These are phyloP conservation scores for Cydia fagiglandana DNA, from an alignment of 1,140 invertebrate genomes.

Conservation along the genomic window DNA sequence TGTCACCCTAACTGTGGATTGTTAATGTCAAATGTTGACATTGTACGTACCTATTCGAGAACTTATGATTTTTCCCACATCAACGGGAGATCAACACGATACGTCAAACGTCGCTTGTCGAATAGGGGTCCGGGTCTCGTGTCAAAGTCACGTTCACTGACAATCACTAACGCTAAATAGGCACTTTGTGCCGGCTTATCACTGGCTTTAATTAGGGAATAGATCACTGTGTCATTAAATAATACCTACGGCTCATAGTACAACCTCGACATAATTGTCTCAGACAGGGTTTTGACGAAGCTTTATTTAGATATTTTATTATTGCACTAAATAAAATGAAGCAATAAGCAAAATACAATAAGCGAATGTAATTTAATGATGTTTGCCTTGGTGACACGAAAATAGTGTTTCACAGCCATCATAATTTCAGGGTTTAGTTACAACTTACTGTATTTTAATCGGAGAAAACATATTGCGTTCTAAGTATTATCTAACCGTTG, in stretches of 20 bases:
- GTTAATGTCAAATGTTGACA: too few relatives aligned
- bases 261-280: background rate
- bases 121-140: too few relatives aligned
- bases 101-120: too few relatives aligned
- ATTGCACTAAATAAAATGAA: too few relatives aligned
- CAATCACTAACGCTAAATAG: background rate
- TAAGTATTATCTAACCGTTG: conserved; percentile 10
- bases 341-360: too few relatives aligned
- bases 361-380: background rate
- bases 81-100: too few relatives aligned
- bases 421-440: background rate
- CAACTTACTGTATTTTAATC: background rate
- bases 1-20: too few relatives aligned
- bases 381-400: background rate
- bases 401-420: background rate
- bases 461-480: background rate
- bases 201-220: conserved; percentile 18
- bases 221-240: background rate
- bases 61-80: too few relatives aligned
- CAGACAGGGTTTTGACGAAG: background rate
- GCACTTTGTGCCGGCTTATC: conserved; percentile 13
- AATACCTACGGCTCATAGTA: background rate
- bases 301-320: too few relatives aligned
- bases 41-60: too few relatives aligned
- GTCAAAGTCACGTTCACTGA: conserved; percentile 18